A percentile compares a stretch with the other conserved stretches of the same genome.
Conservation (phyloP, 2,888 invertebrate genomes). For the Azorinus chamasolen region DNA sequence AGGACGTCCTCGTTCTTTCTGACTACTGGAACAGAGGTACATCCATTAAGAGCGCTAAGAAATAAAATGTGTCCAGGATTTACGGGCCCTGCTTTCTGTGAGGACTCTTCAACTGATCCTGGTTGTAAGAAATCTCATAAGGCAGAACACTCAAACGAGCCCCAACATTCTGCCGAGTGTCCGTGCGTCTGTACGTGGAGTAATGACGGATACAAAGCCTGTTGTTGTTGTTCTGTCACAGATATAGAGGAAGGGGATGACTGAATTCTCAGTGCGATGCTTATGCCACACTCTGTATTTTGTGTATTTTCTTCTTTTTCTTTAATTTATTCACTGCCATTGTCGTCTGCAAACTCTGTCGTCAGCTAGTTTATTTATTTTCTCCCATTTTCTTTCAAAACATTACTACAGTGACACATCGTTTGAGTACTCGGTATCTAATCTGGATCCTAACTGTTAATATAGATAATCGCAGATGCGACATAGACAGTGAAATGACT, state of each 20-base stretch:
- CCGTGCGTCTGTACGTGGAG: conserved; percentile 52
- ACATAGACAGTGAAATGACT: too few relatives aligned
- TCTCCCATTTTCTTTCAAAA: too few relatives aligned
- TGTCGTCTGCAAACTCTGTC: too few relatives aligned
- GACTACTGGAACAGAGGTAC: conserved; percentile 81
- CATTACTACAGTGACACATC: too few relatives aligned
- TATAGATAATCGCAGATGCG: too few relatives aligned
- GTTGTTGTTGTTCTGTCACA: conserved; percentile 34
- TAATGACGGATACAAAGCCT: conserved; percentile 29
- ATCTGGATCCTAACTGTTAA: too few relatives aligned
- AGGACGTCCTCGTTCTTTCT: conserved; percentile 81
- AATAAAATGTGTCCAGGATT: conserved; percentile 66
- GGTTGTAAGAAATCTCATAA: conserved; percentile 21
- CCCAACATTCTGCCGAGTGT: conserved; percentile 23
- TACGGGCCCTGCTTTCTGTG: conserved; percentile 42
- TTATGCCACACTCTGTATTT: too few relatives aligned
- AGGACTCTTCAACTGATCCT: conserved; percentile 38
- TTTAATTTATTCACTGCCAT: too few relatives aligned
- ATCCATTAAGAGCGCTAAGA: conserved; percentile 66
- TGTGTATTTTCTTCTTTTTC: too few relatives aligned
- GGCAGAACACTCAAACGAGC: neutral
- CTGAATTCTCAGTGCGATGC: too few relatives aligned
- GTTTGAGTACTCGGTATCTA: too few relatives aligned
- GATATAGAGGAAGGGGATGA: conserved; percentile 25
- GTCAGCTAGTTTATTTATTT: too few relatives aligned